These are phyloP conservation scores for Henricia sp. DNA, from an alignment of 53 echinoderm and acorn worm species.

Conservation along the genomic window DNA sequence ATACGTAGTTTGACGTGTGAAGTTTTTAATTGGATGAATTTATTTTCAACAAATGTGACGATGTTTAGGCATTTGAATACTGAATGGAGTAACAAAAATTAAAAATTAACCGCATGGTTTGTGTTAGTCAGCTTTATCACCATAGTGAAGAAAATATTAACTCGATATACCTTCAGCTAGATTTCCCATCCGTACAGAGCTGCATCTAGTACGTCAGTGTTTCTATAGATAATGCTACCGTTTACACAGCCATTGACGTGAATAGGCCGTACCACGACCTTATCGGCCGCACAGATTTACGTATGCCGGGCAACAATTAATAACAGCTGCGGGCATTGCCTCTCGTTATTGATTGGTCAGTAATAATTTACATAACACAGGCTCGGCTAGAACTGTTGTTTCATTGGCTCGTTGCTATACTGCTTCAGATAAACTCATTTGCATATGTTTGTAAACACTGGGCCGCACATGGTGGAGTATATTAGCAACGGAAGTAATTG, in stretches of 20 bases:
- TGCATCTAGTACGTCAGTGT: neutral
- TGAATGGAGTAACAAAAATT: too few relatives aligned
- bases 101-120: too few relatives aligned
- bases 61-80: neutral
- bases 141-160: conserved; percentile 5
- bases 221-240: neutral
- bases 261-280: neutral
- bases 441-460: conserved; percentile 39
- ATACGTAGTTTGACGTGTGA: too few relatives aligned
- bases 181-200: neutral
- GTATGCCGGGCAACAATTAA: neutral
- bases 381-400: neutral
- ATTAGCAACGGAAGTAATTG: neutral
- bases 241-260: conserved; percentile 16
- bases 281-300: neutral
- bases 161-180: neutral
- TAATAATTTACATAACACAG: neutral
- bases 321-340: conserved; percentile 25
- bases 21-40: too few relatives aligned
- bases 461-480: neutral
- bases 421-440: too few relatives aligned
- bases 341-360: conserved; percentile 18
- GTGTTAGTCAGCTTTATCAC: neutral
- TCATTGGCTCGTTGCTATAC: neutral
- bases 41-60: neutral